Evolutionary conservation across 2,113 vertebrate species (phyloP), one percentile per base, ranked within the genome.

Genomic region (Sceloporus tristichus): DNA sequence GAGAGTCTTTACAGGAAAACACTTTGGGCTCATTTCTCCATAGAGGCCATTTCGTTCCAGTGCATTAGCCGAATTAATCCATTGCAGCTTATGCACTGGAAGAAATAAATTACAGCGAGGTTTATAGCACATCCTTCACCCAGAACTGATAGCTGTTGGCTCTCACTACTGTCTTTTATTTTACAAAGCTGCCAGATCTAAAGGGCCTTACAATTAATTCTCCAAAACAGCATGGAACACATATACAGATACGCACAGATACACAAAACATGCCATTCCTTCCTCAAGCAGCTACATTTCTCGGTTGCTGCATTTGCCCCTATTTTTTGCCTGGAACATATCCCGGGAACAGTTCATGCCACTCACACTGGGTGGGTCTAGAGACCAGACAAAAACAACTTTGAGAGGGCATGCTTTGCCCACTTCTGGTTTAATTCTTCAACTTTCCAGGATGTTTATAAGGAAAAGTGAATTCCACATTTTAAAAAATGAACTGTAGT

Each of bases 61-160:
- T 1, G 1, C 93, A 88, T 92, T 91, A 92, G 82, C 89, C 85
- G 89, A 90, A 93, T 90, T 88, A 88, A 94, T 93, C 94, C 91
- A 1, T 54, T 88, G 88, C 9, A 79, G 89, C 86, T 95, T 88
- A 82, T 90, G 76, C 79, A 56, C 87, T 90, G 91, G 91, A 93
- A 90, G 93, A 89, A 90, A 94, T 90, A 87, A 93, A 95, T 93
- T 81, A 88, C 0, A 59, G 42, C n/a, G 70, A 73, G 25, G 62
- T 92, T 93, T 91, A 90, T 86, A 90, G 82, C 92, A 83, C 88
- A 90, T 85, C 8, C 85, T 90, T 88, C 74, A 87, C 90, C 82
- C 48, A 87, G 77, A 93, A 92, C 91, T 1, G 78, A 82, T 85
- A 85, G 92, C 88, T 79, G 85, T 82, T 93, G 92, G 90, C 92